These are phyloP conservation scores for Zaprionus tsacasi DNA, from an alignment of 1,140 invertebrate genomes.

Conservation along the genomic window DNA sequence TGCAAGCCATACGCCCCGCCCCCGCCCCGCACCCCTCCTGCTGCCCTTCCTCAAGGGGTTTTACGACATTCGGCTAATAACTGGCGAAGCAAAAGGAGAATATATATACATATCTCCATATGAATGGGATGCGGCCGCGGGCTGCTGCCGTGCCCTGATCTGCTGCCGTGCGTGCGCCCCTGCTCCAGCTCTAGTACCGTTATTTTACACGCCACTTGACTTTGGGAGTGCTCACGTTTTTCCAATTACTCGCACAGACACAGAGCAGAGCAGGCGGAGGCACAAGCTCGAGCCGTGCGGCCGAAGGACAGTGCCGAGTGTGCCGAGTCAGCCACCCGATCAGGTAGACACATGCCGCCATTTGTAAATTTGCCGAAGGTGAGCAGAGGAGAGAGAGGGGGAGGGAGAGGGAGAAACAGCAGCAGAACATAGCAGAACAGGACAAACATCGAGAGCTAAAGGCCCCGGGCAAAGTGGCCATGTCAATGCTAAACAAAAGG, in stretches of 20 bases:
- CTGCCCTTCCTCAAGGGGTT: conserved; percentile 1
- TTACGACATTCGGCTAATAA: conserved; percentile 1
- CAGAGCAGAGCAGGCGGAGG: neutral
- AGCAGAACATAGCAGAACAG: conserved; percentile 66
- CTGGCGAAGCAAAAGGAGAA: neutral
- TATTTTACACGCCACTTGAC: conserved; percentile 82
- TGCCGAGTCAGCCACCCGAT: conserved; percentile 31
- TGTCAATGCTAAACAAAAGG: conserved; percentile 83
- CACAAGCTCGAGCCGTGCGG: neutral
- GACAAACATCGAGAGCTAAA: conserved; percentile 72
- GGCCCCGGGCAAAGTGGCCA: conserved; percentile 79
- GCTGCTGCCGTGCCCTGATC: conserved; percentile 1
- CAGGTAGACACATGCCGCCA: conserved; percentile 49
- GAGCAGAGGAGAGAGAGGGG: neutral
- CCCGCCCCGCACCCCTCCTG: neutral
- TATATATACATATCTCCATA: neutral
- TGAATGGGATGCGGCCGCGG: neutral
- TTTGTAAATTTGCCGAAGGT: conserved; percentile 54
- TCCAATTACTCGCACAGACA: conserved; percentile 58
- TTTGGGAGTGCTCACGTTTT: conserved; percentile 71
- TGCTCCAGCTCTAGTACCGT: conserved; percentile 23
- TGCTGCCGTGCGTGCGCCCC: neutral
- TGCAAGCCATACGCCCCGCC: conserved; percentile 18
- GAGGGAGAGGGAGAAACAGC: conserved; percentile 48
- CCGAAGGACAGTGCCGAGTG: neutral